Evolutionary conservation across 1,140 invertebrate species (phyloP), one percentile per base, ranked within the genome.

Genomic region (Gonioctena quinquepunctata): DNA sequence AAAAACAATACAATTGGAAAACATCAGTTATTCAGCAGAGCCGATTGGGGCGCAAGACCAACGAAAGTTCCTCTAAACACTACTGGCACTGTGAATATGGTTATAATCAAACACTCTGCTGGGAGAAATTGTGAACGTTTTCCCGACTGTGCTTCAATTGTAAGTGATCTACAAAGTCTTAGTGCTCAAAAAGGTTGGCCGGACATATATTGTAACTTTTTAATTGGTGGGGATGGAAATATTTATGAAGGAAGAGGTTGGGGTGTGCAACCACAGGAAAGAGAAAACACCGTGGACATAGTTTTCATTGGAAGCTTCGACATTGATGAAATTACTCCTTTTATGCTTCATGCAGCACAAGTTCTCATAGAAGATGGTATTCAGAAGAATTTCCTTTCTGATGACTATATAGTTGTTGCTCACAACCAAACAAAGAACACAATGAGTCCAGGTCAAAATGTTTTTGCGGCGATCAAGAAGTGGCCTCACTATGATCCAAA

Each of bases 231-330:
- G 50, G 90, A 92, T 71, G 89, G 88, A 0, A 83, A 85, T 2
- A 84, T 89, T 2, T 91, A 90, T 76, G 87, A 87, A 72, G 90
- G 87, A 0, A 81, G 90, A 18, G 90, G 88, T 0, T 92, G 89
- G 89, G 83, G 85, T 63, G 73, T 77, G 1, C 79, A 85, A 21
- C 88, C 89, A 33, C 84, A 86, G 21, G 87, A 88, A 76, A 83
- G 84, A 1, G 77, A 82, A 28, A 76, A 83, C 6, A 82, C 81
- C 3, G 73, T 89, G 33, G 81, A 83, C 2, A 76, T 88, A 54
- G 81, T 80, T 33, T 85, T 86, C 67, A 83, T 86, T 67, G 86
- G 85, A 13, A 83, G 85, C 75, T 87, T 80, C 63, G 75, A 76
- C 4, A 76, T 76, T 1, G 82, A 81, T 48, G 66, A 68, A 61